Base-by-base conservation (phyloP, 2,113 vertebrate species). In the Leucopternis melanops region DNA sequence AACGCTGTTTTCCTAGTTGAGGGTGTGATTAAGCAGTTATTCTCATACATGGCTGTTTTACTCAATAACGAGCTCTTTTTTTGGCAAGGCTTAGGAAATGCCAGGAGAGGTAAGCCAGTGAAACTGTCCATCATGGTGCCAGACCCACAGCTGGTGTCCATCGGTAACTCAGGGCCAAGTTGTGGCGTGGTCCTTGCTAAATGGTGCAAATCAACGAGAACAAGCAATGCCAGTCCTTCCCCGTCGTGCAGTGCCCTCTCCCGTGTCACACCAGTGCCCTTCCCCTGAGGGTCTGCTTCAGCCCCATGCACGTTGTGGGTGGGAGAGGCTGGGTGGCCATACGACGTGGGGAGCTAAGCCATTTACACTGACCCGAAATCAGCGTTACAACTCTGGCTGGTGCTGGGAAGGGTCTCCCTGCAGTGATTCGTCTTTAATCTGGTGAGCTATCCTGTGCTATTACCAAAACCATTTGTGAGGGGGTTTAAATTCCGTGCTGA, bases 341-440 rank as follows among this genome's bases (percentile, higher is more conserved):
- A 1, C 0, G 13, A 9, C 1, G 3, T 42, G 52, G 4, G 5
- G 19, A 50, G 16, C 23, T 65, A 16, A 86, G 29, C 15, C 49
- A 12, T 13, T 52, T 21, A 12, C 18, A 19, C 2, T 12, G 34
- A 11, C 22, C 18, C 34, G 29, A 62, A 58, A 58, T 38, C 42
- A 69, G 32, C 2, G 1, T 66, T n/a, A 62, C 20, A 78, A 26
- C 71, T 34, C 0, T 2, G 42, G n/a, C n/a, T n/a, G 49, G 13
- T 36, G 38, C 26, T 72, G 13, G 32, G n/a, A 75, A 47, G 6
- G 9, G 17, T 75, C 10, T 66, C 36, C 22, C 50, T 2, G 1
- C 45, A 44, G 22, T 18, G 27, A 52, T 8, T 17, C 11, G 11
- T 40, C 38, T n/a, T 70, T 65, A 59, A 70, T 70, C n/a, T 1